Evolutionary conservation across 2,797 vertebrate genomes (phyloP).

Genomic region (Apodemus agrarius): DNA sequence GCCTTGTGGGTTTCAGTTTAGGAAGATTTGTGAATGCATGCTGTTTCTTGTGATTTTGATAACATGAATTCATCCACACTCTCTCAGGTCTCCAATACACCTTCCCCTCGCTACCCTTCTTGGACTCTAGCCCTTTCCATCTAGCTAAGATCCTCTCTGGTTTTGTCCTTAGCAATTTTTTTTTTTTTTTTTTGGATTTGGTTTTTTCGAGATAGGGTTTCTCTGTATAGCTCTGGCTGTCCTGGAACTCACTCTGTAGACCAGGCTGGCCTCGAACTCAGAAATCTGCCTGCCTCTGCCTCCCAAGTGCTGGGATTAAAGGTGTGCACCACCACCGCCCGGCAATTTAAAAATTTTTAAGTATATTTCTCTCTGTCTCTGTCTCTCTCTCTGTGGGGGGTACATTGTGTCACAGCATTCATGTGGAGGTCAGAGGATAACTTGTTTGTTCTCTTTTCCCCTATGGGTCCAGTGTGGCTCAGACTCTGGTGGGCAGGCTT

Average conservation of each 20-base stretch:
- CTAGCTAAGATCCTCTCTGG: not conserved
- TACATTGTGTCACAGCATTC: not conserved
- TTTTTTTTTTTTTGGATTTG: too few relatives aligned
- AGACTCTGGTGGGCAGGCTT: not conserved
- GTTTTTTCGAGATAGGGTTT: too few relatives aligned
- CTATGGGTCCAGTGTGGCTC: not conserved
- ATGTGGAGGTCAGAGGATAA: not conserved
- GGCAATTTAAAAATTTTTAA: not conserved
- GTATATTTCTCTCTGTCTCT: too few relatives aligned
- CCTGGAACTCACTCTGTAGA: too few relatives aligned
- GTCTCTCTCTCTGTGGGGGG: not conserved
- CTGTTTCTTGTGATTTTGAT: not conserved
- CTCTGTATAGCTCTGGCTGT: too few relatives aligned
- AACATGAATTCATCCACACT: conserved; percentile 10
- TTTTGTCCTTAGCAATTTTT: conserved; percentile 7
- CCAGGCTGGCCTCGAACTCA: too few relatives aligned
- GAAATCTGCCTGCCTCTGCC: too few relatives aligned
- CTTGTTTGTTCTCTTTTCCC: not conserved
- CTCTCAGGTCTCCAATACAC: not conserved
- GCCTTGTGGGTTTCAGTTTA: not conserved
- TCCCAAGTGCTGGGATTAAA: too few relatives aligned
- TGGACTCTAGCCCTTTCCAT: not conserved
- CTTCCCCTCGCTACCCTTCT: not conserved
- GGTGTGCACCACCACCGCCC: too few relatives aligned
- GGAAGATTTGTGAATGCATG: not conserved